Evolutionary conservation across 2,113 vertebrate genomes (phyloP).

Genomic region (Eulemur macaco): DNA sequence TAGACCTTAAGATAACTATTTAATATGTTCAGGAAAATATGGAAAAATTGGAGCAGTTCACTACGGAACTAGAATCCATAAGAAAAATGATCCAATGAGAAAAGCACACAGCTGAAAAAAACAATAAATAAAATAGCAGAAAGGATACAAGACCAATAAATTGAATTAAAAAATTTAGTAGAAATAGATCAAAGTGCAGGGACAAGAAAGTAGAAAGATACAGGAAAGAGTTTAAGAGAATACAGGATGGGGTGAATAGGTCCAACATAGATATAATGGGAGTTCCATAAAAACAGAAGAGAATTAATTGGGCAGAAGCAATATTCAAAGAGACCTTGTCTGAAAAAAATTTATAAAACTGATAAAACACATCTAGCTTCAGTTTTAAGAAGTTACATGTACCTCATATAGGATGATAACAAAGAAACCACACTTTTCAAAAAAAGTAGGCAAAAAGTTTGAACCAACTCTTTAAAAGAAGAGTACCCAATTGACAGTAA

Average conservation of each 20-base stretch:
- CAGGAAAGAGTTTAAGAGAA: not conserved
- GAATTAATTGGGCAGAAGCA: not conserved
- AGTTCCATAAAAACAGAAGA: not conserved
- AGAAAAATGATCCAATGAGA: not conserved
- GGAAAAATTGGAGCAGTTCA: not conserved
- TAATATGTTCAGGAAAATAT: not conserved
- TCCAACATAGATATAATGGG: not conserved
- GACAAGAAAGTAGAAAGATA: not conserved
- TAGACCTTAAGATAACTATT: not conserved
- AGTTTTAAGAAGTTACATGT: not conserved
- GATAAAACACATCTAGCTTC: not conserved
- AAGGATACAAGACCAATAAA: not conserved
- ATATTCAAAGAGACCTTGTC: not conserved
- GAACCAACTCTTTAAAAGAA: not conserved
- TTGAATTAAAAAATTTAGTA: not conserved
- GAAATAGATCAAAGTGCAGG: not conserved
- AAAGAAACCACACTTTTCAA: not conserved
- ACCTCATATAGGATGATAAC: not conserved
- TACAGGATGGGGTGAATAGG: no score
- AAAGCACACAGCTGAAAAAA: not conserved
- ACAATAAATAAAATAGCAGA: not conserved
- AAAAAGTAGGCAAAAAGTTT: not conserved
- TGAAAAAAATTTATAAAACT: not conserved
- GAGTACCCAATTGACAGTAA: fast-evolving
- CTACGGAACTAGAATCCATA: not conserved